Conservation (phyloP, 1,140 invertebrate species). For the Drosophila busckii region DNA sequence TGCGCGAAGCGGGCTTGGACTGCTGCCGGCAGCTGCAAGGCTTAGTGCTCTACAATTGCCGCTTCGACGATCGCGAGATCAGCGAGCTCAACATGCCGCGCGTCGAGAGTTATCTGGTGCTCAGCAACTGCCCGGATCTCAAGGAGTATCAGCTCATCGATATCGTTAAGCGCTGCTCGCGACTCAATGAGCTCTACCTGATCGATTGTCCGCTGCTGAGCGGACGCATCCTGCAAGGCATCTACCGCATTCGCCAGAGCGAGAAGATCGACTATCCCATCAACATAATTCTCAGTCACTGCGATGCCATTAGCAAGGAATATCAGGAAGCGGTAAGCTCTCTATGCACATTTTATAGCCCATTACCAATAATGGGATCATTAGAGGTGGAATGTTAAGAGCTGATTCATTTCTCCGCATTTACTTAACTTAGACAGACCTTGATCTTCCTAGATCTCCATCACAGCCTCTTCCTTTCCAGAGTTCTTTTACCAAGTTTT, state of each 20-base stretch:
- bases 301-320: constrained; percentile 5
- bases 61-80: constrained; percentile 20
- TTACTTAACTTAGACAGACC: no score
- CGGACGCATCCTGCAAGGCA: constrained; percentile 21
- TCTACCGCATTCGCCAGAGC: constrained; percentile 22
- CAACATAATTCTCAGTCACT: constrained; percentile 17
- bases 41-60: constrained; percentile 28
- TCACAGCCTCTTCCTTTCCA: no score
- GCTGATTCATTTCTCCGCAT: no score
- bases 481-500: no score
- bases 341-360: no score
- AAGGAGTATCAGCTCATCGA: constrained; percentile 33
- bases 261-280: constrained; percentile 18
- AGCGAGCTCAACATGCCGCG: constrained; percentile 14
- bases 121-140: constrained; percentile 27
- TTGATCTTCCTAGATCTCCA: no score
- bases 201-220: constrained; percentile 30
- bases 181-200: constrained; percentile 20
- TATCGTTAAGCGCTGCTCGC: constrained; percentile 18
- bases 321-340: constrained; percentile 29
- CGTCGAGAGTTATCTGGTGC: constrained; percentile 19
- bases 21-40: constrained; percentile 7
- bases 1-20: not conserved
- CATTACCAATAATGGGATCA: no score
- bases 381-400: no score